Conservation (phyloP, 2,888 invertebrate genomes). For the Lepidocyrtinus sp. region DNA sequence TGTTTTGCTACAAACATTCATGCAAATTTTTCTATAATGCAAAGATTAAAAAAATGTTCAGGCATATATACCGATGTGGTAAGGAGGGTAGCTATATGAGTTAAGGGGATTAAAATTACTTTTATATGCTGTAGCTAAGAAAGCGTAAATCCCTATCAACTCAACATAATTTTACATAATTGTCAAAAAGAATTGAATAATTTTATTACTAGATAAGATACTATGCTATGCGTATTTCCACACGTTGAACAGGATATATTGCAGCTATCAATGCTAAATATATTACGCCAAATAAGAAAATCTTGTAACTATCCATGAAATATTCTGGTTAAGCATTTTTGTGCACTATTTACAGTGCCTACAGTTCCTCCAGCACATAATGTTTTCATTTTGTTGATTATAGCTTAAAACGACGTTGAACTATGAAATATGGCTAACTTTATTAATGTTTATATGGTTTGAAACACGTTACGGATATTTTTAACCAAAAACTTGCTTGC, state of each 20-base stretch:
- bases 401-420: not conserved
- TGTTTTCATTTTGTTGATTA: not conserved
- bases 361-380: not conserved
- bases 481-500: not conserved
- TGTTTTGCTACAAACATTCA: too few relatives aligned
- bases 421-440: not conserved
- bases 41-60: not conserved
- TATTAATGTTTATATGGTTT: not conserved
- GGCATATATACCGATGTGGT: not conserved
- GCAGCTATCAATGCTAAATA: too few relatives aligned
- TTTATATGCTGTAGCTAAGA: too few relatives aligned
- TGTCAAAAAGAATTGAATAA: too few relatives aligned
- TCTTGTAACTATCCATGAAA: not conserved
- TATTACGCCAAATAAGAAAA: too few relatives aligned
- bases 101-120: too few relatives aligned
- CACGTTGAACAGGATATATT: too few relatives aligned
- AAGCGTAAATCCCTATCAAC: too few relatives aligned
- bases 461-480: not conserved
- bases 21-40: not conserved
- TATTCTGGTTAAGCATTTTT: not conserved
- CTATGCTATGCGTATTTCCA: too few relatives aligned
- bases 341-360: not conserved
- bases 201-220: too few relatives aligned
- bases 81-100: not conserved
- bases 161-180: too few relatives aligned